These are phyloP conservation scores for Phocides pigmalion DNA, from an alignment of 1,140 invertebrate genomes.

Conservation along the genomic window DNA sequence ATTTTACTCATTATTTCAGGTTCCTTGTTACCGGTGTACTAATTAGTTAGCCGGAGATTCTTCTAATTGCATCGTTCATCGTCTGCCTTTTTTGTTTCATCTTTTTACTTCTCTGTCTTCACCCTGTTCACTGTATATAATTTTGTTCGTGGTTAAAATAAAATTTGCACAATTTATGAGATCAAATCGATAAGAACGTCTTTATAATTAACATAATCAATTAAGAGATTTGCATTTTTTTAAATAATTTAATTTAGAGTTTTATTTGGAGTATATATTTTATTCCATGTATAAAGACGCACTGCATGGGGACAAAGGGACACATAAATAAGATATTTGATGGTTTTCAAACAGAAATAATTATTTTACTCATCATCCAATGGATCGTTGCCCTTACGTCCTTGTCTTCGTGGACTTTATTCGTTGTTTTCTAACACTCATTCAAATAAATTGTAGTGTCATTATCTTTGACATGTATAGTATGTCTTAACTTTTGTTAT, in stretches of 20 bases:
- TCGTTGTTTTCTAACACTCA: not conserved
- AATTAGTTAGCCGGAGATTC: not conserved
- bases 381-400: constrained; percentile 6
- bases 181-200: no score
- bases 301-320: not conserved
- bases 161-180: no score
- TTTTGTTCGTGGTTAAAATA: not conserved
- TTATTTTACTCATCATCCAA: constrained; percentile 9
- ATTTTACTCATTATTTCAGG: not conserved
- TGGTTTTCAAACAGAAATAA: not conserved
- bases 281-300: no score
- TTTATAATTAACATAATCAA: no score
- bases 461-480: not conserved
- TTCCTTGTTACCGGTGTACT: not conserved
- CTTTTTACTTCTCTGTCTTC: not conserved
- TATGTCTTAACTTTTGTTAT: not conserved
- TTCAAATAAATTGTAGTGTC: not conserved
- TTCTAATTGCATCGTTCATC: not conserved
- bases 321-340: not conserved
- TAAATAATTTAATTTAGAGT: no score
- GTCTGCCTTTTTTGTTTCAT: not conserved
- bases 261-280: no score
- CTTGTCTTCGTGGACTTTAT: constrained; percentile 8
- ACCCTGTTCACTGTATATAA: not conserved
- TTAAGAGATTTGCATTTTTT: no score